These are phyloP conservation scores for Cossypha polioptera DNA, from an alignment of 2,797 vertebrate genomes.

Conservation along the genomic window DNA sequence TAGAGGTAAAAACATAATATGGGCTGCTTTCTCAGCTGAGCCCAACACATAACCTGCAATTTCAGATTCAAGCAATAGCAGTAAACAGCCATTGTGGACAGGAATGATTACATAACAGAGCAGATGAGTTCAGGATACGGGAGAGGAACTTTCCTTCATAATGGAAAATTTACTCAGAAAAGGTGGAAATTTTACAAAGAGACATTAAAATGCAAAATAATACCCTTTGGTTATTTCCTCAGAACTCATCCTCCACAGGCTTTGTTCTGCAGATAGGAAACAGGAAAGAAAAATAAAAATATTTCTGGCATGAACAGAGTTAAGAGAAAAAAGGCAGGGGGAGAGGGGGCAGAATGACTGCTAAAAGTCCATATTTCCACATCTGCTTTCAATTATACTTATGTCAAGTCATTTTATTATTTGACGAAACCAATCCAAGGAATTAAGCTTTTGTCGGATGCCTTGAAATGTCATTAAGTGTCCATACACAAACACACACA, in stretches of 20 bases:
- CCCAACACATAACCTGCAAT: background rate
- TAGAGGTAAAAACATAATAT: background rate
- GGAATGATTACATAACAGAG: conserved; percentile 60
- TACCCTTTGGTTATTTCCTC: conserved; percentile 7
- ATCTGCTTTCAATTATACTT: conserved; percentile 78
- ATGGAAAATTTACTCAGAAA: background rate
- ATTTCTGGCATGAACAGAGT: conserved; percentile 68
- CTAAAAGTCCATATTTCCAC: conserved; percentile 70
- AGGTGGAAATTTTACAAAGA: conserved; percentile 32
- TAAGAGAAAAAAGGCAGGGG: background rate
- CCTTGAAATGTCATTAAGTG: conserved; percentile 79
- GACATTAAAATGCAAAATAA: background rate
- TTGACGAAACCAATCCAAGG: conserved; percentile 75
- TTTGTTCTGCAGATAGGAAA: conserved; percentile 5
- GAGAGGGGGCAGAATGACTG: conserved; percentile 1
- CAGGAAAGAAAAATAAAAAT: conserved; percentile 60
- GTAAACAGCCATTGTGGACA: conserved; percentile 28
- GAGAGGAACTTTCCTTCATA: background rate
- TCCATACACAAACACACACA: conserved; percentile 56
- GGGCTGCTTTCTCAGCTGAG: background rate
- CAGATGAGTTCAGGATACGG: background rate
- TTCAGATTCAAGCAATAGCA: conserved; percentile 27
- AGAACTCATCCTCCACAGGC: conserved; percentile 1
- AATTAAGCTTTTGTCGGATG: conserved; percentile 70
- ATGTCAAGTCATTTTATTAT: conserved; percentile 79